Percentiles rank a stretch among this genome's conserved stretches.
Conservation (phyloP, 2,888 invertebrate species). For the Dryococelus australis region DNA sequence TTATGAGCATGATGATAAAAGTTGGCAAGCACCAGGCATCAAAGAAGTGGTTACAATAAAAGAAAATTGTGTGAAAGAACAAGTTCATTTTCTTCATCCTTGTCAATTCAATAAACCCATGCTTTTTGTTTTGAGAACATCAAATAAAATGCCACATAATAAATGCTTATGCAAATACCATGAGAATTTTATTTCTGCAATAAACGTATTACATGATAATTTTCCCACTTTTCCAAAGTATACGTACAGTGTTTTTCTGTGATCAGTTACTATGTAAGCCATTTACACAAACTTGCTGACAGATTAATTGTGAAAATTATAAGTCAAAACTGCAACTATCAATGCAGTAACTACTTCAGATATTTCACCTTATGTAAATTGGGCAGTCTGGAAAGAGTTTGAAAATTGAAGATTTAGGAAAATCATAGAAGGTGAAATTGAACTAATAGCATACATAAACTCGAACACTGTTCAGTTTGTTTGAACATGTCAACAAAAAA, state of each 20-base stretch:
- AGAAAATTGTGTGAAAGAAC: conserved; percentile 32
- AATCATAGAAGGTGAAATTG: background rate
- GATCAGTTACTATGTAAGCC: background rate
- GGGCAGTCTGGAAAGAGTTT: conserved; percentile 5
- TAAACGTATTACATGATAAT: conserved; percentile 1
- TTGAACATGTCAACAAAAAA: no score
- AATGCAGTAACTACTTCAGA: background rate
- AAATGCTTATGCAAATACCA: conserved; percentile 41
- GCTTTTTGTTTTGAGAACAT: background rate
- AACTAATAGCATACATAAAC: conserved; percentile 12
- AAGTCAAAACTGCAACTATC: background rate
- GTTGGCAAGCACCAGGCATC: conserved; percentile 33
- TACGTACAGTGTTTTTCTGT: conserved; percentile 19
- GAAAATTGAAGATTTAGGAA: background rate
- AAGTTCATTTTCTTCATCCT: conserved; percentile 31
- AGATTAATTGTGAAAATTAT: conserved; percentile 11
- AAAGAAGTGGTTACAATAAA: conserved; percentile 35
- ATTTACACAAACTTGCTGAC: conserved; percentile 17
- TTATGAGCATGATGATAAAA: conserved; percentile 34
- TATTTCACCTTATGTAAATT: background rate
- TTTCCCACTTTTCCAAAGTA: conserved; percentile 27
- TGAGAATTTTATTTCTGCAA: conserved; percentile 32
- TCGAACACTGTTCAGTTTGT: no score
- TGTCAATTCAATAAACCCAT: background rate
- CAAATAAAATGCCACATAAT: conserved; percentile 36